Percentiles rank a stretch among this genome's conserved stretches.
Evolutionary conservation across 1,140 invertebrate genomes (phyloP).

Genomic region (Drosophila punjabiensis): DNA sequence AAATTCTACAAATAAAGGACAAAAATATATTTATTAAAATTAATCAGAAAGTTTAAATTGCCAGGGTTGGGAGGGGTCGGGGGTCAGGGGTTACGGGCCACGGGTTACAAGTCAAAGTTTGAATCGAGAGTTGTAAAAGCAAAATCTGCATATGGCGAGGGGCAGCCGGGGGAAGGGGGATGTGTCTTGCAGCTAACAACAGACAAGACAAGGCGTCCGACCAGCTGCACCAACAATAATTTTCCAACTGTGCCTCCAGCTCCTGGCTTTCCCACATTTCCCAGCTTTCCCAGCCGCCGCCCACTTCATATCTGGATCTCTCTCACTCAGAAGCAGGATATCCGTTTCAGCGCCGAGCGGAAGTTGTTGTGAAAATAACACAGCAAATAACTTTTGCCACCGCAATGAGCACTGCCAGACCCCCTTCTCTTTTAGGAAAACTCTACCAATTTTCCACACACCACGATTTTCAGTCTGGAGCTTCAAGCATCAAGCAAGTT

Average conservation of each 20-base stretch:
- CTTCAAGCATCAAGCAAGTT: constrained; percentile 25
- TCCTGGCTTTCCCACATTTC: background rate
- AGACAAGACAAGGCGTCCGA: constrained; percentile 54
- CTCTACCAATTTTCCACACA: constrained; percentile 9
- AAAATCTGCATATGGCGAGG: constrained; percentile 36
- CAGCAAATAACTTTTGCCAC: constrained; percentile 83
- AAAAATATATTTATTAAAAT: constrained; percentile 83
- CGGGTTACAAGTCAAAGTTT: constrained; percentile 55
- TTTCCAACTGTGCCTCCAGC: constrained; percentile 43
- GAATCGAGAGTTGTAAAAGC: constrained; percentile 39
- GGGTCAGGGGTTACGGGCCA: background rate
- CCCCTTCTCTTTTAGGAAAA: background rate
- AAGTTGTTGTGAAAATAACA: constrained; percentile 83
- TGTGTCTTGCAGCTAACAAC: constrained; percentile 24
- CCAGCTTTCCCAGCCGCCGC: background rate
- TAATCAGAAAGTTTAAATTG: constrained; percentile 53
- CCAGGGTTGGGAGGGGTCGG: background rate
- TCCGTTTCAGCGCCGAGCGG: constrained; percentile 72
- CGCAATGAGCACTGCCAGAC: constrained; percentile 65
- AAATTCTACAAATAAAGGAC: constrained; percentile 81
- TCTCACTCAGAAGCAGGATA: constrained; percentile 64
- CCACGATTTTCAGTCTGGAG: constrained; percentile 8
- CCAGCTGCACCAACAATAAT: constrained; percentile 76
- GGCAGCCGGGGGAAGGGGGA: background rate
- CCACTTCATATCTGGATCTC: constrained; percentile 24